Base-by-base conservation (phyloP, 2,888 invertebrate species). In the Andrena minutula region DNA sequence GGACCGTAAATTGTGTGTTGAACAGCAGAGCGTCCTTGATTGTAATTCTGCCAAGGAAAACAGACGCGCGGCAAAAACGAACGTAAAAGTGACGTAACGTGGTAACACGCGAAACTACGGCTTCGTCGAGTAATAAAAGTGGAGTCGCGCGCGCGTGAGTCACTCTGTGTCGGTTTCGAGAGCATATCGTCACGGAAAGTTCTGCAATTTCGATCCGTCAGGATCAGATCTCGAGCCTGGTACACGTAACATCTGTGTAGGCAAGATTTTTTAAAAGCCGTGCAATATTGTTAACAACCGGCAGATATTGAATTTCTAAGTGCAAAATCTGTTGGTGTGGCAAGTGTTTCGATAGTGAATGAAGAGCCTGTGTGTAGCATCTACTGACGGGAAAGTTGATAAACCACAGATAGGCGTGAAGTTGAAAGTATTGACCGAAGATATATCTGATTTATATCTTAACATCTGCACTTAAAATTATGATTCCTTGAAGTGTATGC, bases 51-150 rank as follows among this genome's bases (percentile, higher is more conserved):
- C 51, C 69, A 30, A 64, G 47, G 74, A 58, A 64, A 35, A 49
- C 28, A 51, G 61, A 68, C 68, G 28, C 12, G 2, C 49, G 41
- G 66, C 71, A 82, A 80, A 83, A 82, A 80, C 63, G 51, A 79
- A 66, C 53, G 56, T 41, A 65, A 68, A 72, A 16, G 35, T 87
- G 70, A 82, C 83, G 80, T 86, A 81, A 78, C 47, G 56, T 10
- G 35, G 69, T 71, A 81, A 66, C 51, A 58, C 56, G 76, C 65
- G 53, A 68, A 60, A 71, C 66, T 77, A 53, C 41, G 73, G 41
- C 63, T 70, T 65, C 86, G 75, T 32, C 56, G 75, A 56, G 82
- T 73, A 86, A 79, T 86, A 82, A 82, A 80, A 79, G 47, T 65
- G 70, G 35, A 30, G 53, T 61, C 60, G 61, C 49, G 23, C 51